Conservation (phyloP, 2,797 vertebrate genomes). For the Phataginus tetradactyla region DNA sequence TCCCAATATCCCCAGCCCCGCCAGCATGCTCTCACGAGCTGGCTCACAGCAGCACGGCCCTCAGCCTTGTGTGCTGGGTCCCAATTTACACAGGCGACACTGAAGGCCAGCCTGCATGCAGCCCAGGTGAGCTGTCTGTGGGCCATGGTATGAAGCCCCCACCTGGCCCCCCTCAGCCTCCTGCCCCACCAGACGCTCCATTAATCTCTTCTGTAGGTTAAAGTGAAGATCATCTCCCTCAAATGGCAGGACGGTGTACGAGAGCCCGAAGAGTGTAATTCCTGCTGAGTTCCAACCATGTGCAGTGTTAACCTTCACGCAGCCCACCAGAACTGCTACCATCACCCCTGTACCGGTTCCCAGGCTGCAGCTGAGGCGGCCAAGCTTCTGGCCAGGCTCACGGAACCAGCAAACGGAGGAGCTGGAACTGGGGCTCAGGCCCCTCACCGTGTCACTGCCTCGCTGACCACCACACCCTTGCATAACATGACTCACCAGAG, state of each 20-base stretch:
- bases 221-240: not conserved
- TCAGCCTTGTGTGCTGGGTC: not conserved
- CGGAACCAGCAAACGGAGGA: not conserved
- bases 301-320: not conserved
- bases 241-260: not conserved
- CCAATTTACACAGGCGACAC: not conserved
- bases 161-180: not conserved
- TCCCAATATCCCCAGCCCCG: fast-evolving
- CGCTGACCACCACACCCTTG: no score
- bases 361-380: not conserved
- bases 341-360: not conserved
- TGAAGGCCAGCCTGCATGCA: not conserved
- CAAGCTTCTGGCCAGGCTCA: not conserved
- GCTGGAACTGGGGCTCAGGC: no score
- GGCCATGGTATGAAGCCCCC: not conserved
- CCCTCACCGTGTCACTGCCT: no score
- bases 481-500: no score
- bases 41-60: not conserved
- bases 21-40: not conserved
- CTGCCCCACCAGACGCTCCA: not conserved
- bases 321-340: not conserved
- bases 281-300: not conserved
- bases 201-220: not conserved
- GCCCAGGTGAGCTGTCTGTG: not conserved
- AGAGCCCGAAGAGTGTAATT: not conserved